phyloP scores from a whole-genome alignment of 2,888 invertebrate genomes.

The Rhorus exstirpatorius region DNA sequence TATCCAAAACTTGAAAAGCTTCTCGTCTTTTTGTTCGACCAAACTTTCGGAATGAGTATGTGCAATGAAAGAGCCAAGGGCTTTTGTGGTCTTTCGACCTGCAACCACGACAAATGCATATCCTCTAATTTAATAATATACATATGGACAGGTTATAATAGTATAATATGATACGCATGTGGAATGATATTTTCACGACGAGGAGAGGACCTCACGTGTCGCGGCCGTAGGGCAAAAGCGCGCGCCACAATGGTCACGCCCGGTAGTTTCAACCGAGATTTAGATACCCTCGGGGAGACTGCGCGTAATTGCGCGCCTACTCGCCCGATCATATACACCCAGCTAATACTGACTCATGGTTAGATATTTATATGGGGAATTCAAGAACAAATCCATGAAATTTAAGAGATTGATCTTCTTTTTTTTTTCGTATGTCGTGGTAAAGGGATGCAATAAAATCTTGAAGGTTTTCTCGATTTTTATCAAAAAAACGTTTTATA shows the following conservation, averaged over 20 bases:
- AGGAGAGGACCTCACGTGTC: slow-evolving; percentile 81
- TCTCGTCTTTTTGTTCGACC: too few relatives aligned
- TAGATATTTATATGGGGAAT: slow-evolving; percentile 11
- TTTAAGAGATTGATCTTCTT: too few relatives aligned
- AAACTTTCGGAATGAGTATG: too few relatives aligned
- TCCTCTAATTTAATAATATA: slow-evolving; percentile 34
- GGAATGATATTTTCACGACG: slow-evolving; percentile 28
- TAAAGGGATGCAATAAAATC: too few relatives aligned
- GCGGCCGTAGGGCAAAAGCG: slow-evolving; percentile 79
- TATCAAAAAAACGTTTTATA: too few relatives aligned
- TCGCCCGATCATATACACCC: slow-evolving; percentile 42
- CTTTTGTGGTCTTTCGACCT: too few relatives aligned
- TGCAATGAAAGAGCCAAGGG: too few relatives aligned
- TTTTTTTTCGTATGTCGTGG: too few relatives aligned
- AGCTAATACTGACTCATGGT: slow-evolving; percentile 41
- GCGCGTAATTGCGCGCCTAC: slow-evolving; percentile 55
- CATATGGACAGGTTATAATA: slow-evolving; percentile 19
- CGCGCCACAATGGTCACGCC: slow-evolving; percentile 79
- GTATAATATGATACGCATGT: slow-evolving; percentile 12
- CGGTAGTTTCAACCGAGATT: slow-evolving; percentile 82
- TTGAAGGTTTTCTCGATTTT: too few relatives aligned
- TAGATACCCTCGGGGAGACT: slow-evolving; percentile 76
- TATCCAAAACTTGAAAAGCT: too few relatives aligned
- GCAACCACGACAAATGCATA: neutral
- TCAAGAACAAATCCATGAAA: neutral